Base-by-base conservation (phyloP, 2,797 vertebrate genomes). In the Notolabrus celidotus region DNA sequence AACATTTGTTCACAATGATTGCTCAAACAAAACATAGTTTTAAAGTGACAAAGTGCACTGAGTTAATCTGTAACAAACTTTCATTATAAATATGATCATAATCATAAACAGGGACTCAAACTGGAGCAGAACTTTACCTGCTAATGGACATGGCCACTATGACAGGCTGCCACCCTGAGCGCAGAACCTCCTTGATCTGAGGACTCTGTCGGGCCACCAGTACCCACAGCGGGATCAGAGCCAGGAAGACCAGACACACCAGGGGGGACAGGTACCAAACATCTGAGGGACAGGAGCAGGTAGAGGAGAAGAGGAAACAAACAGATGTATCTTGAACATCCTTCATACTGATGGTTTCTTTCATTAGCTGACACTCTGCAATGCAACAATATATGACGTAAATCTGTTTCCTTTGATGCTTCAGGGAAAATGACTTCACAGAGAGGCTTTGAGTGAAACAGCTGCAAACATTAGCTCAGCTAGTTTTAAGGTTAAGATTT, bases 131-230 rank as follows among this genome's bases (percentile, higher is more conserved):
- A 46, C 33, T 45, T 14, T 92, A 99, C 97, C 98, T 99, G 96
- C 97, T 99, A 60, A 99, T 96, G 55, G 95, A 94, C 97, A 99
- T 98, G 45, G 97, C 97, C 3, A 98, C 93, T 38, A 98, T 94
- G 19, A 99, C 96, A 0, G 98, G 97, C 83, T 97, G 94, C 97
- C 97, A 99, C 0, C 97, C 98, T 0, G 95, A 96, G 54, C 93
- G 94, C 42, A 99, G 94, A 12, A 98, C 94, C 89, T 97, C 95
- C 0, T 82, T 84, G 83, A 96, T 94, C 65, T 95, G 93, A 3
- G 96, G 95, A 57, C 92, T 96, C 69, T 92, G 94, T 38, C 88
- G 94, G 58, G 95, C 96, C 0, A 97, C 86, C 41, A 95, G 58
- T 79, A 97, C 91, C 97, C 97, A 99, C 43, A 98, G 15, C 0